A percentile compares a stretch with the other conserved stretches of the same genome.
Conservation (phyloP, 2,797 vertebrate genomes). For the Benthosema pterotum region DNA sequence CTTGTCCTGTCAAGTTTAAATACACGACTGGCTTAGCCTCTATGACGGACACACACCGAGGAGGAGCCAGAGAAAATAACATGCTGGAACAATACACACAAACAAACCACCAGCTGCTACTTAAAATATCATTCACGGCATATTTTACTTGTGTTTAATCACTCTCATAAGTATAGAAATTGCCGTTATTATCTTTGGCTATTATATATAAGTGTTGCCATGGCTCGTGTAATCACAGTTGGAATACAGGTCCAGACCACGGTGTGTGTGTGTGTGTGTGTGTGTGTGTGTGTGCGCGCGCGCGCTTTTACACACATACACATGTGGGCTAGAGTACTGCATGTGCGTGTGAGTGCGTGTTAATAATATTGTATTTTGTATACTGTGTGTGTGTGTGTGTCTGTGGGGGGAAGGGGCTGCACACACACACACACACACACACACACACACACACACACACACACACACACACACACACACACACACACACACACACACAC, state of each 20-base stretch:
- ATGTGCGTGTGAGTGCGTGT: constrained; percentile 18
- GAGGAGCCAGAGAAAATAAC: constrained; percentile 55
- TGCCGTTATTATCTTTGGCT: constrained; percentile 62
- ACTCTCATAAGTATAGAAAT: constrained; percentile 59
- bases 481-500: too few species aligned
- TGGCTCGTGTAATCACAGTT: constrained; percentile 53
- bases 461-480: too few species aligned
- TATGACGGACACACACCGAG: constrained; percentile 36
- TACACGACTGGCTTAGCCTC: constrained; percentile 15
- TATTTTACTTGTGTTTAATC: constrained; percentile 63
- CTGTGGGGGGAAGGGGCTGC: constrained; percentile 19
- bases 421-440: constrained; percentile 6
- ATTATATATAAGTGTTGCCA: constrained; percentile 71
- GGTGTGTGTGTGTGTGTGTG: constrained; percentile 14
- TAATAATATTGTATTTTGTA: too few species aligned
- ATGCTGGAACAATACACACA: constrained; percentile 51
- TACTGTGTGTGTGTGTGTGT: constrained; percentile 15
- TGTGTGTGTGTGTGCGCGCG: background rate
- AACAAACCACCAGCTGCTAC: constrained; percentile 50
- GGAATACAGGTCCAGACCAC: constrained; percentile 17
- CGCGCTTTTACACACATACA: background rate
- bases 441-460: too few species aligned
- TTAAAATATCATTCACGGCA: constrained; percentile 55
- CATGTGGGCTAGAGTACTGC: constrained; percentile 20
- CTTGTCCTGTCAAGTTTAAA: constrained; percentile 35